Base-by-base conservation (phyloP, 2,113 vertebrate genomes). In the Cephalopterus ornatus region DNA sequence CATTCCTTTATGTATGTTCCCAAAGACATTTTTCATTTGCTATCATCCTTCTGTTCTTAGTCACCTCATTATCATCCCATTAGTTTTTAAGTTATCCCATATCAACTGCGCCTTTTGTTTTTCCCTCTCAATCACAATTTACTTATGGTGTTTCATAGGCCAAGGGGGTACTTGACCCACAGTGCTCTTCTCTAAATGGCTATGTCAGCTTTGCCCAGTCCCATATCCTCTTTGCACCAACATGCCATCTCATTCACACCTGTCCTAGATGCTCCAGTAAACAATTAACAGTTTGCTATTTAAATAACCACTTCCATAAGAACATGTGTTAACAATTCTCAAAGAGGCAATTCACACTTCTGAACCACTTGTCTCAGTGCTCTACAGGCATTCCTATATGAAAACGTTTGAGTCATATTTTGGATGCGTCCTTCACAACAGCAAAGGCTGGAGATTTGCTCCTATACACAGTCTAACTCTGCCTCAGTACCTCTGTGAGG, bases 171-270 rank as follows among this genome's bases (percentile, higher is more conserved):
- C 44, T 24, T 42, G 11, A 77, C 26, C 27, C 19, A 73, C 55
- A 39, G 14, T 3, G 9, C 26, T 52, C 18, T 37, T 68, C 59
- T 47, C 63, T 76, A 27, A 50, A 42, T 4, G 21, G 30, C 41
- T 49, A 39, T 13, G 44, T n/a, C 26, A 75, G 56, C 35, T 89
- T 70, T 68, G 28, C 39, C 68, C 33, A 14, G 33, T 30, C 27
- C 50, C 23, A 8, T 3, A 33, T 22, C 32, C 44, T 35, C 56
- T 11, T 0, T 3, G 56, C 35, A 52, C 65, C 35, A 46, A 42
- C 23, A 23, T 0, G 0, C n/a, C 22, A 23, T 32, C 67, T 61
- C 81, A 63, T 59, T 75, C 61, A 26, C 9, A 52, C 30, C 47
- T 72, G 14, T 61, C 62, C 62, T 15, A 46, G 20, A 28, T 65